Conservation (phyloP, 2,797 vertebrate species). For the Hydrolagus colliei region DNA sequence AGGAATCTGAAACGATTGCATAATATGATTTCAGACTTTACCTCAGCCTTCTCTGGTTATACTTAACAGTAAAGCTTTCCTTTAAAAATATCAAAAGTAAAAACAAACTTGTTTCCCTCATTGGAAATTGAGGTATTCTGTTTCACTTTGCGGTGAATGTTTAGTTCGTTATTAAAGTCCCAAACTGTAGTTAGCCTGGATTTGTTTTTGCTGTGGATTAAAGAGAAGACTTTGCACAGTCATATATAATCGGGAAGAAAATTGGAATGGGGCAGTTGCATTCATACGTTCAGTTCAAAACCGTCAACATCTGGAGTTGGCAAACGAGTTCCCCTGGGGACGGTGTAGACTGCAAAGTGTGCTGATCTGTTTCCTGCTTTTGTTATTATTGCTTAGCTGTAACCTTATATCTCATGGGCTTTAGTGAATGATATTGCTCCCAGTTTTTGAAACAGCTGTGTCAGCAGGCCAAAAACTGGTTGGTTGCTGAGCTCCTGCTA, state of each 20-base stretch:
- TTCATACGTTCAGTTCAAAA: constrained; percentile 37
- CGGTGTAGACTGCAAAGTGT: constrained; percentile 62
- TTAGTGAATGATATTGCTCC: constrained; percentile 48
- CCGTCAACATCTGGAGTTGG: constrained; percentile 61
- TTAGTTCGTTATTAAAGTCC: not conserved
- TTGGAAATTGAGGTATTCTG: not conserved
- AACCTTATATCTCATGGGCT: constrained; percentile 60
- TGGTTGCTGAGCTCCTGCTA: constrained; percentile 35
- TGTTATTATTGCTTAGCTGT: constrained; percentile 82
- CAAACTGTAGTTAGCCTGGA: not conserved
- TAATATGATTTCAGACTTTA: not conserved
- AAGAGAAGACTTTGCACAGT: not conserved
- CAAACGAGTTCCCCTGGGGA: constrained; percentile 52
- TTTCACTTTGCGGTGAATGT: not conserved
- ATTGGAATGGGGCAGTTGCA: constrained; percentile 35
- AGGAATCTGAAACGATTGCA: not conserved
- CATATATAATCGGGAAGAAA: constrained; percentile 33
- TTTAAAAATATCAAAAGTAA: not conserved
- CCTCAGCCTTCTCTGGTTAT: not conserved
- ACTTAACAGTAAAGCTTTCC: not conserved
- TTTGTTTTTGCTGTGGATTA: not conserved
- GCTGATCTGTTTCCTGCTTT: constrained; percentile 85
- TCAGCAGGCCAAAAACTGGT: constrained; percentile 59
- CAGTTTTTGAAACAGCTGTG: constrained; percentile 58
- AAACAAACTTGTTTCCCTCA: not conserved